Percentiles rank a stretch among this genome's conserved stretches.
phyloP scores from a whole-genome alignment of 2,113 vertebrate genomes.

The Platycercus adscitus region DNA sequence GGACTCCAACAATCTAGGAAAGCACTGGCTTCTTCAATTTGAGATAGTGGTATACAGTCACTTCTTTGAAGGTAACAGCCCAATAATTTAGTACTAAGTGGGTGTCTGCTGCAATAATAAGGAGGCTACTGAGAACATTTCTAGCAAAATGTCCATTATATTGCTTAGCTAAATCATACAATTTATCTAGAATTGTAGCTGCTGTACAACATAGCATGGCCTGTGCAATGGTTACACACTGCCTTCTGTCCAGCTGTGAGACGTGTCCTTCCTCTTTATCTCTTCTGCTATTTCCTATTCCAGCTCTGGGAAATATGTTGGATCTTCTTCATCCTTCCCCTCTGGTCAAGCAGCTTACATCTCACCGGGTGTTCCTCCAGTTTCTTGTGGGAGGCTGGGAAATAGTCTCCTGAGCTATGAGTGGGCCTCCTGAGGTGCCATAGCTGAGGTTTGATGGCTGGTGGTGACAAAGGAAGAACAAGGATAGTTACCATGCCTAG shows the following conservation, averaged over 20 bases:
- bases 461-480: slow-evolving; percentile 34
- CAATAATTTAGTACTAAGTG: neutral
- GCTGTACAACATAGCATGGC: neutral
- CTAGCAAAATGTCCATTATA: neutral
- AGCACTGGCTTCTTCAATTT: neutral
- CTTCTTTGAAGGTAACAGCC: neutral
- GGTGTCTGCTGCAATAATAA: neutral
- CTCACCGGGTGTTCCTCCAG: slow-evolving; percentile 65
- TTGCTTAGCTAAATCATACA: neutral
- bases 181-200: neutral
- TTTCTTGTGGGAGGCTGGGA: slow-evolving; percentile 71
- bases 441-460: slow-evolving; percentile 77
- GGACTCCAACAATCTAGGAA: neutral
- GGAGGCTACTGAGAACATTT: neutral
- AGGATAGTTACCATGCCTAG: neutral
- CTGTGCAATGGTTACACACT: neutral
- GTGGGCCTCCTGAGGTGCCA: slow-evolving; percentile 78
- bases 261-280: neutral
- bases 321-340: slow-evolving; percentile 86
- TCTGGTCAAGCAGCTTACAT: slow-evolving; percentile 81
- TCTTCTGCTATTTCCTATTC: slow-evolving; percentile 73
- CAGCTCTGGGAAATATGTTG: slow-evolving; percentile 87
- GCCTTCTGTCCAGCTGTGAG: neutral
- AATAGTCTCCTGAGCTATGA: slow-evolving; percentile 77
- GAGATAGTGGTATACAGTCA: neutral